Conservation (phyloP, 1,140 invertebrate genomes). For the Drosophila truncata region DNA sequence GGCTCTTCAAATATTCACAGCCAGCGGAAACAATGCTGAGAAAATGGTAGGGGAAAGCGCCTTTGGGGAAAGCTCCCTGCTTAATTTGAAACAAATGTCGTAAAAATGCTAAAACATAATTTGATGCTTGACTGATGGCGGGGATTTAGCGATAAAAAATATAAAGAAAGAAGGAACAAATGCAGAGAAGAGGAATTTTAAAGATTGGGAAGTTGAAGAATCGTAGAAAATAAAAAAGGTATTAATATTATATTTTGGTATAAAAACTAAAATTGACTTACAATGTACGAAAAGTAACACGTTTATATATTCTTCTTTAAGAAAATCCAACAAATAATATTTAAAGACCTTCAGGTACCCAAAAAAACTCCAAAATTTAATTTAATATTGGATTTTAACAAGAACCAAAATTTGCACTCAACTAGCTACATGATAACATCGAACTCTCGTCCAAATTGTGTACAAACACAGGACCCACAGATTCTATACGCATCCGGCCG, state of each 20-base stretch:
- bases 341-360: no score
- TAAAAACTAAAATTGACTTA: background rate
- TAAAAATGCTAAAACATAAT: conserved; percentile 76
- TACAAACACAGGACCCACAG: conserved; percentile 15
- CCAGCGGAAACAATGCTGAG: conserved; percentile 47
- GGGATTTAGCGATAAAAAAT: conserved; percentile 44
- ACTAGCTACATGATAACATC: conserved; percentile 6
- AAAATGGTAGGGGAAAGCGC: conserved; percentile 4
- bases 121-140: conserved; percentile 75
- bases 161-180: conserved; percentile 1
- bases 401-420: conserved; percentile 25
- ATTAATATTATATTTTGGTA: no score
- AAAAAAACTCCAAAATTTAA: background rate
- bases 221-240: no score
- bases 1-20: conserved; percentile 68
- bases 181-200: conserved; percentile 8
- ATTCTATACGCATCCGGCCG: conserved; percentile 4
- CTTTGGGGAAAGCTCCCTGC: conserved; percentile 50
- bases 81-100: conserved; percentile 83
- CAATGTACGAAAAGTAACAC: background rate
- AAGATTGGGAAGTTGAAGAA: background rate
- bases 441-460: conserved; percentile 4
- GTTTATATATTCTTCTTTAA: background rate
- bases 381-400: background rate
- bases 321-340: background rate